Conservation (phyloP, 2,113 vertebrate genomes). For the Lates calcarifer region DNA sequence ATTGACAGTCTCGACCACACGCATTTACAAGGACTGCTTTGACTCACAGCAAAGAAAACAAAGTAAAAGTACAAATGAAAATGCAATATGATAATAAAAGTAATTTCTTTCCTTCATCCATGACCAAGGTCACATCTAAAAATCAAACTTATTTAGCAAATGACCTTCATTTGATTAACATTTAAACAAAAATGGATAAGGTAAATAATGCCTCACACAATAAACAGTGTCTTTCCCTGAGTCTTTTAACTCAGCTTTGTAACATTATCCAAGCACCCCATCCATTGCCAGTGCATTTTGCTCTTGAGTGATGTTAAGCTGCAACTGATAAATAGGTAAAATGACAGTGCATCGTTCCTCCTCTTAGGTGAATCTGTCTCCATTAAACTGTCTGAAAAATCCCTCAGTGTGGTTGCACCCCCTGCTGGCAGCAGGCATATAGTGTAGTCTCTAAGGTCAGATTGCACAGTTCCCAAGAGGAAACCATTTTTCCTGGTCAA, state of each 20-base stretch:
- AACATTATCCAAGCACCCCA: constrained; percentile 43
- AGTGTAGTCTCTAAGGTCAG: constrained; percentile 61
- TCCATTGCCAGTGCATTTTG: not conserved
- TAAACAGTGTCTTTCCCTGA: constrained; percentile 31
- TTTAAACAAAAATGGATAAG: not conserved
- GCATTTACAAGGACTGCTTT: constrained; percentile 10
- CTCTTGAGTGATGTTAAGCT: constrained; percentile 10
- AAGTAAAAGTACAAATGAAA: constrained; percentile 29
- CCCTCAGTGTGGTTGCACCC: constrained; percentile 42
- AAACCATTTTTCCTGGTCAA: constrained; percentile 88
- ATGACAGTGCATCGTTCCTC: not conserved
- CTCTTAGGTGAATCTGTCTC: constrained; percentile 10
- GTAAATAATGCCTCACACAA: constrained; percentile 12
- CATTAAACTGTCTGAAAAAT: not conserved
- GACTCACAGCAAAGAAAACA: not conserved
- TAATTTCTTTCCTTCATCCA: constrained; percentile 19
- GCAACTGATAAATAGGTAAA: constrained; percentile 34
- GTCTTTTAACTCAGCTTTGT: constrained; percentile 25
- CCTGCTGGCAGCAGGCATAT: constrained; percentile 48
- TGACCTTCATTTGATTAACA: constrained; percentile 33
- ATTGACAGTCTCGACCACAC: not conserved
- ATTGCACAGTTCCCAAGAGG: constrained; percentile 83
- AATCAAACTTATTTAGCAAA: not conserved
- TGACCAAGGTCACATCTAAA: constrained; percentile 2
- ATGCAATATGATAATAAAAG: constrained; percentile 25